Evolutionary conservation across 2,888 invertebrate species (phyloP).

Genomic region (Orthosia cruda): DNA sequence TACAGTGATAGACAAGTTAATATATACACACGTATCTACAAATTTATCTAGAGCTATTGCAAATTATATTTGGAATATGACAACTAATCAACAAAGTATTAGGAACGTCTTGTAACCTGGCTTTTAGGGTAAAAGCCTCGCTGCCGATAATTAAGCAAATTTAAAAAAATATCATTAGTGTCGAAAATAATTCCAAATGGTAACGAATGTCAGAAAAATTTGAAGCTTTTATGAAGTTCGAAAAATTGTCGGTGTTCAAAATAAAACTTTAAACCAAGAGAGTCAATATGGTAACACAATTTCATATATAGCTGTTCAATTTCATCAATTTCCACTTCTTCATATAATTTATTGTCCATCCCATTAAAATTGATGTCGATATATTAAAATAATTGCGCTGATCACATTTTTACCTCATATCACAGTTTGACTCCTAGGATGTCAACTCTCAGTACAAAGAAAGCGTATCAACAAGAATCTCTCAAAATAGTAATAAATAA

Average conservation of each 20-base stretch:
- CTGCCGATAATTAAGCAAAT: conserved; percentile 19
- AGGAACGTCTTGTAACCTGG: conserved; percentile 28
- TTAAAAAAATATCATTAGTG: conserved; percentile 12
- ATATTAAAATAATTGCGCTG: conserved; percentile 78
- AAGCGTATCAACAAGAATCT: conserved; percentile 40
- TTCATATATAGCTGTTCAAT: conserved; percentile 24
- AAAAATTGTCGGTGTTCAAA: conserved; percentile 25
- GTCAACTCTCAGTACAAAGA: conserved; percentile 42
- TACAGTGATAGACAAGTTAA: conserved; percentile 53
- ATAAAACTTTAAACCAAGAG: conserved; percentile 43
- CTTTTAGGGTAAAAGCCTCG: conserved; percentile 12
- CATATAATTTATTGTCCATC: conserved; percentile 73
- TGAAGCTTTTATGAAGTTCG: conserved; percentile 16
- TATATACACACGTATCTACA: conserved; percentile 65
- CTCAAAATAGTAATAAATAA: conserved; percentile 59
- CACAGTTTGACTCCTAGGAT: conserved; percentile 66
- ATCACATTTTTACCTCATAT: conserved; percentile 80
- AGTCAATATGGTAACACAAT: conserved; percentile 57
- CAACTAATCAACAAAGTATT: conserved; percentile 56
- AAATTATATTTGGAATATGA: conserved; percentile 71
- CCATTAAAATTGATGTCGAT: conserved; percentile 71
- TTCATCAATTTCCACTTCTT: conserved; percentile 23
- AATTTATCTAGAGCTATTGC: conserved; percentile 68
- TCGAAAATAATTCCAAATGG: conserved; percentile 1
- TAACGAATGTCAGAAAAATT: conserved; percentile 18